Percentiles rank a stretch among this genome's conserved stretches.
Conservation (phyloP, 2,888 invertebrate genomes). For the Sphaerophoria taeniata region DNA sequence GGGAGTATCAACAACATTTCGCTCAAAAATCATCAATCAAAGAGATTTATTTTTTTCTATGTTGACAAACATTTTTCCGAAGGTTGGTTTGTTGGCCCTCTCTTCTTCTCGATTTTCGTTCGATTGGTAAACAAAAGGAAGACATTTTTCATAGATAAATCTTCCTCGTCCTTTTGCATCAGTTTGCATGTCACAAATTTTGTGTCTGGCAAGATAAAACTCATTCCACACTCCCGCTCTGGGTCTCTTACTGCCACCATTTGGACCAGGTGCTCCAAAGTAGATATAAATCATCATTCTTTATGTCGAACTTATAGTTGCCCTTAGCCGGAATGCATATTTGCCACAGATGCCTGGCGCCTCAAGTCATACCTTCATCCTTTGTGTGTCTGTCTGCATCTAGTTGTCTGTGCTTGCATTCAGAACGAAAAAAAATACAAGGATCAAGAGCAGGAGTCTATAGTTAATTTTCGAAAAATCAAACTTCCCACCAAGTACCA, state of each 20-base stretch:
- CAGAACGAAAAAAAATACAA: background rate
- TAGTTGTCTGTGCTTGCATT: conserved; percentile 13
- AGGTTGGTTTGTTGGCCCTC: conserved; percentile 19
- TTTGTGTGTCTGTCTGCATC: background rate
- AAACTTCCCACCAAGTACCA: conserved; percentile 9
- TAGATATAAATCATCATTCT: conserved; percentile 68
- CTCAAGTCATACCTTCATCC: background rate
- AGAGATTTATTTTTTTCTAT: conserved; percentile 18
- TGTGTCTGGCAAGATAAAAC: conserved; percentile 44
- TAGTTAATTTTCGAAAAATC: conserved; percentile 62
- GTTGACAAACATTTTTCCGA: conserved; percentile 66
- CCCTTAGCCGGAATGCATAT: conserved; percentile 55
- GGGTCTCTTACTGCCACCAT: background rate
- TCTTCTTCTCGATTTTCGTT: background rate
- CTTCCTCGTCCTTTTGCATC: conserved; percentile 35
- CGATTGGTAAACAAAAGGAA: conserved; percentile 57
- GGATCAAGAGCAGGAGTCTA: conserved; percentile 4
- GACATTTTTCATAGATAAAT: conserved; percentile 68
- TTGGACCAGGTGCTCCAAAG: conserved; percentile 56
- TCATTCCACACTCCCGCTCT: background rate
- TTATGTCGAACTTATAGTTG: conserved; percentile 49
- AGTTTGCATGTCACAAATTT: conserved; percentile 67
- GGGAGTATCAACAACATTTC: conserved; percentile 51
- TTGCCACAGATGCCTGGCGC: conserved; percentile 67
- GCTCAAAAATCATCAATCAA: conserved; percentile 63